A percentile compares a stretch with the other conserved stretches of the same genome.
These are phyloP conservation scores for Aricia agestis DNA, from an alignment of 1,140 invertebrate species.

Conservation along the genomic window DNA sequence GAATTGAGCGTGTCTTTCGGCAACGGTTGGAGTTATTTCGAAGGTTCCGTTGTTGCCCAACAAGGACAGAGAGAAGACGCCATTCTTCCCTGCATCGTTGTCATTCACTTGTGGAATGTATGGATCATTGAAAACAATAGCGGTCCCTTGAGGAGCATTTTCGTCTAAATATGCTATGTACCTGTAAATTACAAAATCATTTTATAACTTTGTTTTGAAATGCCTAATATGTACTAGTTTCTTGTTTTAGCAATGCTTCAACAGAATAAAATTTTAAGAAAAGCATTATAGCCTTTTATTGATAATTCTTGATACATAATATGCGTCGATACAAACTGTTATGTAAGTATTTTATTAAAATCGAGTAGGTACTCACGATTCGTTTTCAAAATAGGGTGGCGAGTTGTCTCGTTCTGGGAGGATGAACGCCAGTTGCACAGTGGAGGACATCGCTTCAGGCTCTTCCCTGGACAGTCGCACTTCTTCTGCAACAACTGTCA, in stretches of 20 bases:
- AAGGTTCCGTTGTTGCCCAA: slow-evolving; percentile 91
- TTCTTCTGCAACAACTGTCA: slow-evolving; percentile 91
- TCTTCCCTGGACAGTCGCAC: slow-evolving; percentile 82
- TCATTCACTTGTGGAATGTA: slow-evolving; percentile 84
- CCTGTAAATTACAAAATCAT: slow-evolving; percentile 62
- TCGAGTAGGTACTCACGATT: slow-evolving; percentile 80
- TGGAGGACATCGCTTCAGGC: slow-evolving; percentile 84
- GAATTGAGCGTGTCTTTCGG: slow-evolving; percentile 87
- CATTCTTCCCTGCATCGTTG: slow-evolving; percentile 88
- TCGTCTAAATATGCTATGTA: slow-evolving; percentile 87
- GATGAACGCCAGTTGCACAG: slow-evolving; percentile 86
- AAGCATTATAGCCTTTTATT: no score
- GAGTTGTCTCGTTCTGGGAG: slow-evolving; percentile 84
- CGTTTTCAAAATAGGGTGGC: slow-evolving; percentile 86
- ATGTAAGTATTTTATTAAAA: no score
- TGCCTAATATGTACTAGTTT: not conserved
- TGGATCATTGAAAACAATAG: slow-evolving; percentile 82
- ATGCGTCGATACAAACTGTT: no score
- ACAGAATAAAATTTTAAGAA: no score
- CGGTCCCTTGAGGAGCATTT: slow-evolving; percentile 87
- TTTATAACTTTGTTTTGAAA: slow-evolving; percentile 4
- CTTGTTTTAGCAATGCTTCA: no score
- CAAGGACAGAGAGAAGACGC: slow-evolving; percentile 87
- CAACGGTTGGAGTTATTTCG: slow-evolving; percentile 91
- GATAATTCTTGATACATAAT: no score